These are phyloP conservation scores for Diadumene lineata DNA, from an alignment of 92 coral and sea anemone genomes.

Conservation along the genomic window DNA sequence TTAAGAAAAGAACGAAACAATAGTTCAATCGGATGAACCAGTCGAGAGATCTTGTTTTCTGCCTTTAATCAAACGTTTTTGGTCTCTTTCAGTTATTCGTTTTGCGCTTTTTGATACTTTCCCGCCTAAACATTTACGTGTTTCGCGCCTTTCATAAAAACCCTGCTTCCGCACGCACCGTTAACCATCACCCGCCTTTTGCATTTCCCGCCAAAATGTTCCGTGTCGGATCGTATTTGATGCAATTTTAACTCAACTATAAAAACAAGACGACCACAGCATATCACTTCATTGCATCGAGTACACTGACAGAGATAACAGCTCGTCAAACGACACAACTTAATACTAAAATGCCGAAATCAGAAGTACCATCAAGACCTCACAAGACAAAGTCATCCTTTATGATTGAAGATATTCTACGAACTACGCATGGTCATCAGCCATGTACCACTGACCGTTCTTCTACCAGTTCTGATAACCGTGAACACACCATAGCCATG, in stretches of 20 bases:
- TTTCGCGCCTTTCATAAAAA: not conserved
- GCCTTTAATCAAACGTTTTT: too few relatives aligned
- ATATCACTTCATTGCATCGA: not conserved
- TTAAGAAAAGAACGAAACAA: too few relatives aligned
- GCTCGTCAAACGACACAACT: not conserved
- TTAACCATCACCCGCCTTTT: not conserved
- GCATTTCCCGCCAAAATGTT: not conserved
- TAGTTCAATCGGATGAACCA: too few relatives aligned
- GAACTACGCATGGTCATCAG: not conserved
- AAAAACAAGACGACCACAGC: not conserved
- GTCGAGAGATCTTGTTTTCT: too few relatives aligned
- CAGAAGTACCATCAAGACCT: not conserved
- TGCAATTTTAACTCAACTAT: not conserved
- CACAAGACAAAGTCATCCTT: not conserved
- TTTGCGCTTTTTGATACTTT: too few relatives aligned
- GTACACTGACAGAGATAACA: not conserved
- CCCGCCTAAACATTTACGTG: not conserved
- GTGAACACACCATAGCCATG: not conserved
- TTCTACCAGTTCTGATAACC: not conserved
- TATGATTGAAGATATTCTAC: constrained; percentile 1
- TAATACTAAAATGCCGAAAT: not conserved
- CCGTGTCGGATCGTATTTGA: constrained; percentile 1
- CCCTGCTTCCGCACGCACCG: not conserved
- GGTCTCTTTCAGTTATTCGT: too few relatives aligned
- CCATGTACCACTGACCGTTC: not conserved